Base-by-base conservation (phyloP, 2,888 invertebrate genomes). In the Drosophila mercatorum region DNA sequence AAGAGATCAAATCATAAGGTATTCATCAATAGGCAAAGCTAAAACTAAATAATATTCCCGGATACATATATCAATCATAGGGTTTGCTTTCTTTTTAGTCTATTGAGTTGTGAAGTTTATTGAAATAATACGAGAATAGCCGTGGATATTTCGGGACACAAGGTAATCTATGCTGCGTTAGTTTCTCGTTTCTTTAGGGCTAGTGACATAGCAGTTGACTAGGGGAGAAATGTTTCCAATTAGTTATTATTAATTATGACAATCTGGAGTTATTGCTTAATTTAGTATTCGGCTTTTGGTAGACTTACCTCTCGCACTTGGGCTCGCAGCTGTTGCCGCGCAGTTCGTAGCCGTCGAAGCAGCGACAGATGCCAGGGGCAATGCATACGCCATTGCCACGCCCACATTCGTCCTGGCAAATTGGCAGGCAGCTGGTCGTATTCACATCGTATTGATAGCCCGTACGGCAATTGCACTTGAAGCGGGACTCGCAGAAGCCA, bases 281-380 rank as follows among this genome's bases (percentile, higher is more conserved):
- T 22, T 49, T 2, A 3, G 10, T n/a, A 56, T 17, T 14, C 17
- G 1, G 34, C 6, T n/a, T 12, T 5, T 46, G 10, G 11, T 51
- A 41, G 22, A 75, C 85, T 83, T 56, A 92, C 92, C 79, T 75
- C 28, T 80, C 76, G 74, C 93, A 93, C 31, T 88, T 81, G 0
- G 93, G 93, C 43, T 80, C 76, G 70, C 93, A 93, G 34, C 77
- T 83, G 43, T 72, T 74, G 26, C 75, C 89, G 3, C 64, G 68
- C 55, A 93, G 91, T 17, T 92, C 91, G 79, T 93, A 95, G 0
- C 95, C 95, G 14, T 93, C 89, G n/a, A 93, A 93, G 81, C 96
- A 96, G 44, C 92, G 93, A 87, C 96, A 96, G 2, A 94, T 91
- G 53, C 95, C 94, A 0, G 95, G 95, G 0, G 94, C 94, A 5